Evolutionary conservation across 64 coral and sea anemone genomes (phyloP).

Genomic region (Montipora efflorescens): DNA sequence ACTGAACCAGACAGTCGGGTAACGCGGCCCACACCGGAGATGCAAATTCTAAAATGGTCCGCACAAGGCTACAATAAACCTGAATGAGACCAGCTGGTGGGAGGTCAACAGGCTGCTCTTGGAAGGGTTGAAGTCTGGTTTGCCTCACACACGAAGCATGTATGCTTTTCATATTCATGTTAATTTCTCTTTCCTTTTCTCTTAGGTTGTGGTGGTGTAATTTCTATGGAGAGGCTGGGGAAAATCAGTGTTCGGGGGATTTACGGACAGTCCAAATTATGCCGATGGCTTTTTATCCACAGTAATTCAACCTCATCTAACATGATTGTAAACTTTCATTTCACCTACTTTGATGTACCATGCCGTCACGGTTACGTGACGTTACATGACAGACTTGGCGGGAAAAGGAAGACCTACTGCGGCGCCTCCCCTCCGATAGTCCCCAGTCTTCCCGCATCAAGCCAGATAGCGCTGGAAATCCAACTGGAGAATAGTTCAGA

Average conservation of each 20-base stretch:
- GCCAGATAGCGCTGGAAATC: conserved; percentile 64
- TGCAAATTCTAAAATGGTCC: no score
- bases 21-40: no score
- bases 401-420: conserved; percentile 44
- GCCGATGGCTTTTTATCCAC: conserved; percentile 70
- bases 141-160: no score
- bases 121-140: no score
- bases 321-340: conserved; percentile 55
- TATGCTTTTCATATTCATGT: background rate
- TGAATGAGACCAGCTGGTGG: no score
- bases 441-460: conserved; percentile 47
- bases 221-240: conserved; percentile 47
- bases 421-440: conserved; percentile 31
- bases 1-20: no score
- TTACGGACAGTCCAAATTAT: conserved; percentile 40
- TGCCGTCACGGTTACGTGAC: conserved; percentile 71
- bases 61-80: no score
- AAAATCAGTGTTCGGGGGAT: conserved; percentile 63
- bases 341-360: conserved; percentile 83
- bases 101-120: no score
- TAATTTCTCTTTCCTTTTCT: background rate
- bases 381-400: conserved; percentile 13
- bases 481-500: conserved; percentile 57
- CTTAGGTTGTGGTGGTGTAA: conserved; percentile 67
- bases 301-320: conserved; percentile 27